Evolutionary conservation across 2,888 invertebrate genomes (phyloP).

Genomic region (Drosophila rubida): DNA sequence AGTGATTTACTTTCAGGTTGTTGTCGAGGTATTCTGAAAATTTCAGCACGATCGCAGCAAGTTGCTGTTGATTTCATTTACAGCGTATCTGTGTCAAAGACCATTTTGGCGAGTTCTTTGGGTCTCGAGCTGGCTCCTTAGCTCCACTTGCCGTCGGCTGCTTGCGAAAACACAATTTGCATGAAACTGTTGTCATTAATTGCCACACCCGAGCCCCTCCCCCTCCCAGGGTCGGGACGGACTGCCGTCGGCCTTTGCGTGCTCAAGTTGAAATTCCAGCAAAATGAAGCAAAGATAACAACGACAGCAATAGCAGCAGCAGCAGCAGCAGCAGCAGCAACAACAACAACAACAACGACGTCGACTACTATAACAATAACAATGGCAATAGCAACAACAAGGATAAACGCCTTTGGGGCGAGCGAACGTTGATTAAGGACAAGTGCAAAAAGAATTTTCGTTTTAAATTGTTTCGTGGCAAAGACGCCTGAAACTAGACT

Average conservation of each 20-base stretch:
- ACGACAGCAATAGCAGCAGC: conserved; percentile 20
- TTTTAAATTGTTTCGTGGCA: conserved; percentile 55
- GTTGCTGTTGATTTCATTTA: not conserved
- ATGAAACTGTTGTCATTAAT: conserved; percentile 63
- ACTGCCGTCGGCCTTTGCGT: conserved; percentile 59
- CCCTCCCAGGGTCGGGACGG: not conserved
- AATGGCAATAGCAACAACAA: conserved; percentile 20
- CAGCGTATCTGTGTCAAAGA: not conserved
- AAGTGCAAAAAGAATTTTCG: conserved; percentile 61
- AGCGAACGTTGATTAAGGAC: conserved; percentile 67
- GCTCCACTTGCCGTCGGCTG: conserved; percentile 26
- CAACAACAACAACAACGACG: conserved; percentile 1
- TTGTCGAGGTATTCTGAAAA: not conserved
- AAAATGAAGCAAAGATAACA: conserved; percentile 74
- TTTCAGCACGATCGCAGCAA: too few species aligned
- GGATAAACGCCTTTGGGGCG: conserved; percentile 57
- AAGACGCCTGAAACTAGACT: conserved; percentile 46
- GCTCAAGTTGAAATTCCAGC: conserved; percentile 75
- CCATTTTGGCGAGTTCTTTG: not conserved
- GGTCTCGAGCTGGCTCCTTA: conserved; percentile 6
- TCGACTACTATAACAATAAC: not conserved
- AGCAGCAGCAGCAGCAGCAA: not conserved
- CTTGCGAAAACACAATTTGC: conserved; percentile 49
- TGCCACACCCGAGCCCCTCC: conserved; percentile 53
- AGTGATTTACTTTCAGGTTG: too few species aligned